These are phyloP conservation scores for Furcifer pardalis DNA, from an alignment of 2,797 vertebrate species.

Conservation along the genomic window DNA sequence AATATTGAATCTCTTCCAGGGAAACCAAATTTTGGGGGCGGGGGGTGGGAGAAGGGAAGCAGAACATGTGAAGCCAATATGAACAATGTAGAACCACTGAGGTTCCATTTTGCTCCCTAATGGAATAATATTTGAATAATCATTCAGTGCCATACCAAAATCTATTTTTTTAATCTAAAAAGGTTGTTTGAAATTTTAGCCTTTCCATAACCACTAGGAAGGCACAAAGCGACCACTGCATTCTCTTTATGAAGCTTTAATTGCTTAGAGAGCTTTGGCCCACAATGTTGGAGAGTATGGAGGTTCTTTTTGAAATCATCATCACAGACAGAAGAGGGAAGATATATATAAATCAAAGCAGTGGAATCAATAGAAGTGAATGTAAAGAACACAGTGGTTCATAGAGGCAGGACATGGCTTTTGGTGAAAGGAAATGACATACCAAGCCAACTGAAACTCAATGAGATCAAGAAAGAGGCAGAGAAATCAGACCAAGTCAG, in stretches of 20 bases:
- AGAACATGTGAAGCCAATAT: conserved; percentile 28
- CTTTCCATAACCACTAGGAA: rapidly evolving
- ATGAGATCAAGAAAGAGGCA: neutral
- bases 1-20: neutral
- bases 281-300: neutral
- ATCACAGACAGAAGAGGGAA: no score
- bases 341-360: neutral
- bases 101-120: neutral
- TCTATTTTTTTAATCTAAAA: neutral
- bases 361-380: neutral
- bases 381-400: neutral
- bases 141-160: neutral
- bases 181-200: rapidly evolving
- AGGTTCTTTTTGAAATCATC: neutral
- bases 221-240: no score
- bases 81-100: neutral
- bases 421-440: neutral
- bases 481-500: neutral
- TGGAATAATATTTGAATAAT: neutral
- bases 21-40: neutral
- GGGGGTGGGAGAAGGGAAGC: conserved; percentile 1
- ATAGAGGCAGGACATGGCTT: neutral
- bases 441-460: neutral
- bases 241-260: rapidly evolving
- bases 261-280: neutral